Conservation (phyloP, 2,797 vertebrate species). For the Arnoldichthys spilopterus region DNA sequence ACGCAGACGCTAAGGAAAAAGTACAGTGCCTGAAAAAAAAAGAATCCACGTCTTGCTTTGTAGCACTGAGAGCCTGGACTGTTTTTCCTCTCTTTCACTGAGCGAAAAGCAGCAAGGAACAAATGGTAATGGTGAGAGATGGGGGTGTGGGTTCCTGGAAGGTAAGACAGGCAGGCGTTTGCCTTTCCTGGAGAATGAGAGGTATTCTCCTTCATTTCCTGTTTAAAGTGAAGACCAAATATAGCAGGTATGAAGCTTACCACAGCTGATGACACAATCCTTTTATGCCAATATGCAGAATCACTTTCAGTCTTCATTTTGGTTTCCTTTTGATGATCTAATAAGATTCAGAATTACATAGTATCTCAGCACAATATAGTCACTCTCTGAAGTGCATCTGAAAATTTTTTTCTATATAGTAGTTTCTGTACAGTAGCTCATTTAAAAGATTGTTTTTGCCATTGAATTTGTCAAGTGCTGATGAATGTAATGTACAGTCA, state of each 20-base stretch:
- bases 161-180: slow-evolving; percentile 68
- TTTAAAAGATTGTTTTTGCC: too few species aligned
- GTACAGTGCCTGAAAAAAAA: slow-evolving; percentile 52
- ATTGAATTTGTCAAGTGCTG: too few species aligned
- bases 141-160: slow-evolving; percentile 64
- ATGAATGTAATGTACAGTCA: too few species aligned
- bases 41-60: slow-evolving; percentile 53
- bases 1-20: slow-evolving; percentile 58
- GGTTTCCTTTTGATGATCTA: slow-evolving; percentile 4
- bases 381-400: too few species aligned
- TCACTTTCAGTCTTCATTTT: background rate
- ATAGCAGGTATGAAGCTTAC: slow-evolving; percentile 51
- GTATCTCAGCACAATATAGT: background rate
- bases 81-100: slow-evolving; percentile 63
- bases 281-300: slow-evolving; percentile 35
- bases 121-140: slow-evolving; percentile 59
- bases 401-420: too few species aligned
- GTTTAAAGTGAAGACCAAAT: slow-evolving; percentile 59
- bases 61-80: slow-evolving; percentile 49
- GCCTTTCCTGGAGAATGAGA: slow-evolving; percentile 71
- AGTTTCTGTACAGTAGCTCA: too few species aligned
- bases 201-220: slow-evolving; percentile 83
- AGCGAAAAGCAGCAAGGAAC: slow-evolving; percentile 53
- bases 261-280: slow-evolving; percentile 30
- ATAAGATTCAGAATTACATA: slow-evolving; percentile 12